Evolutionary conservation across 64 coral and sea anemone genomes (phyloP).

Genomic region (Platygyra sinensis): DNA sequence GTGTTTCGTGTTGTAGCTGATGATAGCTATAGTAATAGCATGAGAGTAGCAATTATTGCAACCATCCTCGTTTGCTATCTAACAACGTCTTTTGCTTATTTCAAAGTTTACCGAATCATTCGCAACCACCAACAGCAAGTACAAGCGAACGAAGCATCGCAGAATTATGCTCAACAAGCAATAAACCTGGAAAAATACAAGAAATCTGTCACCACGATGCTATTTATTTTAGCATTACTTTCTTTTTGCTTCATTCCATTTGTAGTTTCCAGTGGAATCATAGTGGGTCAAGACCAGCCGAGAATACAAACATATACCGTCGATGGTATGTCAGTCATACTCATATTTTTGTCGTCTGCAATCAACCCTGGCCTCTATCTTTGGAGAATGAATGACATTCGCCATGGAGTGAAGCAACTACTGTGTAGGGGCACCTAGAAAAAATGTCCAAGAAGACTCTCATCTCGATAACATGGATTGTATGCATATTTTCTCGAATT

Average conservation of each 20-base stretch:
- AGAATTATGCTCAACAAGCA: background rate
- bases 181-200: conserved; percentile 17
- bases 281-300: background rate
- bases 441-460: background rate
- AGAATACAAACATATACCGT: no score
- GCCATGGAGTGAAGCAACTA: no score
- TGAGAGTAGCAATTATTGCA: background rate
- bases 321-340: no score
- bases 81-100: background rate
- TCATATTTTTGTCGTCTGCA: no score
- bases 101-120: conserved; percentile 12
- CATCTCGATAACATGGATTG: no score
- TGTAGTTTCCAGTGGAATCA: background rate
- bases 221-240: background rate
- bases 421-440: background rate
- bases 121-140: conserved; percentile 10
- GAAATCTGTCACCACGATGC: background rate
- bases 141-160: background rate
- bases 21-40: background rate
- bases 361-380: background rate
- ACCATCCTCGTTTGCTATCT: background rate
- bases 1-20: background rate
- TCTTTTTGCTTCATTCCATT: no score
- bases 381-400: conserved; percentile 11
- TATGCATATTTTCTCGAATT: no score